These are phyloP conservation scores for Callaeas wilsoni DNA, from an alignment of 2,113 vertebrate genomes.

Conservation along the genomic window DNA sequence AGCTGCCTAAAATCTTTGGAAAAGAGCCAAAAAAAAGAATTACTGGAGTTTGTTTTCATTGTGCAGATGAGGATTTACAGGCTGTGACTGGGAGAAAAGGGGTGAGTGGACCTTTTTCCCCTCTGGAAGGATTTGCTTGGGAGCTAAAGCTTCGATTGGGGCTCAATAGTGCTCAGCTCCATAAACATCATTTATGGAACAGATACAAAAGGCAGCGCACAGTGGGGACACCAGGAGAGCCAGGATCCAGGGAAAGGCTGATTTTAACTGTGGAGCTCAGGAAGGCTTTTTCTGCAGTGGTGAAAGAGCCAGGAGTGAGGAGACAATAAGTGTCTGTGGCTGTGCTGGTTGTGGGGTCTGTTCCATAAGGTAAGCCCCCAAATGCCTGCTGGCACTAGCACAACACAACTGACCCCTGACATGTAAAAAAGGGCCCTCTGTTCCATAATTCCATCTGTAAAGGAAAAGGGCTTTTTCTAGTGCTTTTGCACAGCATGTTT, in stretches of 20 bases:
- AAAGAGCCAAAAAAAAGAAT: slow-evolving; percentile 26
- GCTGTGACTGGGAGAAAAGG: not conserved
- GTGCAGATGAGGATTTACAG: not conserved
- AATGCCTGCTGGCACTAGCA: not conserved
- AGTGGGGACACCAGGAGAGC: not conserved
- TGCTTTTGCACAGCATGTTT: not conserved
- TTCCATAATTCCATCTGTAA: not conserved
- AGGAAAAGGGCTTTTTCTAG: not conserved
- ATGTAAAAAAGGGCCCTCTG: not conserved
- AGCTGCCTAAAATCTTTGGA: slow-evolving; percentile 49
- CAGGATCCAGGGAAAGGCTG: not conserved
- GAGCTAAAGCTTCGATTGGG: not conserved
- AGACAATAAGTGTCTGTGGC: not conserved
- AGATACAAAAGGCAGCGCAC: not conserved
- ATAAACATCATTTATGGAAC: not conserved
- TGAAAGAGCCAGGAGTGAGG: not conserved
- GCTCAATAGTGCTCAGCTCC: not conserved
- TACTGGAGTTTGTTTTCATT: slow-evolving; percentile 42
- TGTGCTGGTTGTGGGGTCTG: accelerated
- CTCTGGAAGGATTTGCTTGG: not conserved
- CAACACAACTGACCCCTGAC: not conserved
- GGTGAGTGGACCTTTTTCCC: not conserved
- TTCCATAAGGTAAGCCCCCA: accelerated
- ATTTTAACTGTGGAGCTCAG: not conserved
- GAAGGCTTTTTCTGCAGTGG: not conserved